Percentiles rank a stretch among this genome's conserved stretches.
phyloP scores from a whole-genome alignment of 2,888 invertebrate species.

The Gnatocerus cornutus region DNA sequence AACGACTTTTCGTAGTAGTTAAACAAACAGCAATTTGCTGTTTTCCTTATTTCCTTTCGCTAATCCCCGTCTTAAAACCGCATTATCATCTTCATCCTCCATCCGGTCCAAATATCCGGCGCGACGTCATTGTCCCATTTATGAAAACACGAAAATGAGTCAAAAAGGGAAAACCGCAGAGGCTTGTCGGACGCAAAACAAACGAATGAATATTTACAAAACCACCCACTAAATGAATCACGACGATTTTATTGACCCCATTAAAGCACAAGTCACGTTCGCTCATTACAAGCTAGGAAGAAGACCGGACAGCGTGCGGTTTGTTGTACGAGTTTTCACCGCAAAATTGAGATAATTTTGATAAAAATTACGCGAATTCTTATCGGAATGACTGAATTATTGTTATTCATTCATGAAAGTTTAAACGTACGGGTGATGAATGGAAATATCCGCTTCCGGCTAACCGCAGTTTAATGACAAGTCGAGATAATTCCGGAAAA shows the following conservation, averaged over 20 bases:
- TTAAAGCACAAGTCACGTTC: conserved; percentile 22
- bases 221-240: conserved; percentile 39
- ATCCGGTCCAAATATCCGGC: conserved; percentile 9
- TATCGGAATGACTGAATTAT: conserved; percentile 16
- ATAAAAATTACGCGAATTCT: conserved; percentile 27
- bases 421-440: conserved; percentile 17
- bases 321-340: not conserved
- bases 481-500: conserved; percentile 18
- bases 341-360: conserved; percentile 32
- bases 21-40: no score
- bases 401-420: conserved; percentile 33
- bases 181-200: conserved; percentile 8
- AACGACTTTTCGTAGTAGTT: no score
- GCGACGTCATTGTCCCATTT: not conserved
- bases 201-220: conserved; percentile 27
- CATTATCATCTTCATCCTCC: not conserved
- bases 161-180: conserved; percentile 23
- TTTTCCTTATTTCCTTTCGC: no score
- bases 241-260: conserved; percentile 29
- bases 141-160: conserved; percentile 8
- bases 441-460: conserved; percentile 34
- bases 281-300: conserved; percentile 16
- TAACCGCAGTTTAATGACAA: conserved; percentile 5
- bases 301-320: conserved; percentile 9
- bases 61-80: not conserved